phyloP scores from a whole-genome alignment of 2,113 vertebrate genomes.

The Ia io region DNA sequence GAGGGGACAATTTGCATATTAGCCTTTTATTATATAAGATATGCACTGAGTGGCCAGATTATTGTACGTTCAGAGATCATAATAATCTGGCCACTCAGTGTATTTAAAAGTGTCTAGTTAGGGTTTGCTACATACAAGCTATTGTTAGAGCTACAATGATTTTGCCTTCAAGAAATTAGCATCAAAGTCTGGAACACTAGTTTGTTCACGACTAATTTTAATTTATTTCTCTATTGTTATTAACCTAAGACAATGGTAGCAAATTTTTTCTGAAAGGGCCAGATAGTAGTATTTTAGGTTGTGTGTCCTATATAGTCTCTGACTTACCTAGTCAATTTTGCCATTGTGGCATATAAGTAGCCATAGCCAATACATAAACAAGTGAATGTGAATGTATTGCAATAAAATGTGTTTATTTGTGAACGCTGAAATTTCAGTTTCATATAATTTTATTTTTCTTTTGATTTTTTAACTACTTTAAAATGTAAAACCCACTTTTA shows the following conservation, averaged over 20 bases:
- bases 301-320: background rate
- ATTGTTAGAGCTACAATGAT: background rate
- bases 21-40: no score
- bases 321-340: background rate
- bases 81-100: no score
- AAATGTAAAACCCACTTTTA: background rate
- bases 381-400: accelerated
- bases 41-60: no score
- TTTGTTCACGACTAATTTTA: background rate
- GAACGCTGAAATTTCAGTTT: background rate
- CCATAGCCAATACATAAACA: background rate
- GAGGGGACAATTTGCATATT: no score
- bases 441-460: background rate
- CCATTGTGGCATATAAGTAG: background rate
- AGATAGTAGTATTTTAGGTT: background rate
- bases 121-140: background rate
- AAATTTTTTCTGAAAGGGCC: background rate
- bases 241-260: background rate
- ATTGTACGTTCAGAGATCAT: no score
- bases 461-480: background rate
- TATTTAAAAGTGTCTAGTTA: background rate
- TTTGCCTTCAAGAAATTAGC: background rate
- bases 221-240: background rate
- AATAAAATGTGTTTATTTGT: background rate
- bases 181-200: background rate